Base-by-base conservation (phyloP, 1,140 invertebrate species). In the Penaeus japonicus region DNA sequence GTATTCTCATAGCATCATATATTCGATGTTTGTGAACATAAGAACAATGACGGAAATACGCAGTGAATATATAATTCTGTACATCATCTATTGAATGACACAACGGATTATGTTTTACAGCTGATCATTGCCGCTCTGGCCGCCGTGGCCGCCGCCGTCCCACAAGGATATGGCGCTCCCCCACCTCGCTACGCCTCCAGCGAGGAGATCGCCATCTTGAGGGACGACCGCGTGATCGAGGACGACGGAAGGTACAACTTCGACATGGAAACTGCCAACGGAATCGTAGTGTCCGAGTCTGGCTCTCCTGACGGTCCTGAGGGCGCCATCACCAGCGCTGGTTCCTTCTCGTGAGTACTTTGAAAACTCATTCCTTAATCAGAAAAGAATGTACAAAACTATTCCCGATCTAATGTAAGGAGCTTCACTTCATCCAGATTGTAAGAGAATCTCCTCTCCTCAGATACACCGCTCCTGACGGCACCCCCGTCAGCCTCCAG, bases 241-340 rank as follows among this genome's bases (percentile, higher is more conserved):
- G 84, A 78, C n/a, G 84, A 85, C 84, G 84, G 84, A 24, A 53
- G 84, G 47, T 85, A 85, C 84, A 85, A 78, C 70, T 53, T 85
- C 59, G 84, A 85, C 70, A 32, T 79, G 47, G 84, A 73, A 65
- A 85, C 83, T 27, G 70, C 32, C 32, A 85, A 85, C 83, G 83
- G 83, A 30, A 85, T 85, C 65, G 17, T 75, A 1, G n/a, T 85
- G 22, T 85, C 83, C 12, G 62, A 85, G 83, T 70, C 59, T 4
- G 83, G 83, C 35, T 70, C 83, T 47, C 83, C 81, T n/a, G n/a
- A n/a, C 3, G 81, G 54, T 2, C 32, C 27, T 0, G 17, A 83
- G 30, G 81, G 57, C 0, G 57, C 81, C 59, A 62, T 83, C 55
- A 32, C 30, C 81, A 83, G 35, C 55, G 81, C 81, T 2, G 81